Evolutionary conservation across 2,797 vertebrate genomes (phyloP), one percentile per base, ranked within the genome.

Genomic region (Aratinga solstitialis): DNA sequence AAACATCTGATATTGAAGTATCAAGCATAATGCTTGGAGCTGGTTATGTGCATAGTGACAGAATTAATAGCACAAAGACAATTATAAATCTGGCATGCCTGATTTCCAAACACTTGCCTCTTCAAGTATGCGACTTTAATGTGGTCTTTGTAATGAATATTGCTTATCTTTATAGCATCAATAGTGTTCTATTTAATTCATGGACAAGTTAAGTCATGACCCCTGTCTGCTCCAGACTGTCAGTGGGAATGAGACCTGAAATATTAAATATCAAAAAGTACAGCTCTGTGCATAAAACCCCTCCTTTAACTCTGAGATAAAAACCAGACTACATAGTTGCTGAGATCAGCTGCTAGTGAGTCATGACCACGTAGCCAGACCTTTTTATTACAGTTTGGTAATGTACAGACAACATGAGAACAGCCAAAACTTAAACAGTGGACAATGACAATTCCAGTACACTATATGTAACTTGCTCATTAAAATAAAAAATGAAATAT

Each of bases 81-180:
- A 56, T 45, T 75, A 80, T 32, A 77, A 84, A 62, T 79, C 71
- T 66, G 54, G 32, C 72, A 58, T 58, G 42, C 14, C 21, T 85
- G 22, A 7, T 59, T 93, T 84, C 56, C 80, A 94, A 95, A 82
- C 51, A 76, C 71, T 87, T 84, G 84, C 43, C 84, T 71, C 74
- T 84, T 90, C 83, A 88, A 91, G 67, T 42, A 34, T 2, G 5
- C 16, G 71, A 63, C 83, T 89, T 94, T 76, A 88, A 93, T 84
- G 92, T 92, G 66, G 56, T 80, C 91, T 85, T 83, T 94, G 89
- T 87, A 94, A 97, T 86, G 65, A 94, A 78, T 91, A 91, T 87
- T 73, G 69, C 65, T 92, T 96, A 95, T 96, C 87, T 94, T 93
- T 87, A 94, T 66, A 90, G 84, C 89, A 96, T 94, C 89, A 91